phyloP scores from a whole-genome alignment of 2,888 invertebrate genomes.

The Eilema caniola region DNA sequence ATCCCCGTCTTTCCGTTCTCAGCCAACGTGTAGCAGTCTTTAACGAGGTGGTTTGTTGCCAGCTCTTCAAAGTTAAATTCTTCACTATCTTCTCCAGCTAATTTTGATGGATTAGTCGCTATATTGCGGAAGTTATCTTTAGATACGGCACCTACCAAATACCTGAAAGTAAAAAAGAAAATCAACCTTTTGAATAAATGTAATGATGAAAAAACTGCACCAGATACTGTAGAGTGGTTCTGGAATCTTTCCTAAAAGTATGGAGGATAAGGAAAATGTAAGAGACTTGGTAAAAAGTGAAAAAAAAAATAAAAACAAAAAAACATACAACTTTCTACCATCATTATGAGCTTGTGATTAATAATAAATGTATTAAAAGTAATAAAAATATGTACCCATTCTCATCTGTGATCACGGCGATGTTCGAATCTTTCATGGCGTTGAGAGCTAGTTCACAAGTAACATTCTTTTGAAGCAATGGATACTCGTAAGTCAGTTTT shows the following conservation, averaged over 20 bases:
- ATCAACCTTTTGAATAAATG: not conserved
- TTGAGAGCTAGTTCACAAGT: conserved; percentile 89
- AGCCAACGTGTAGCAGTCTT: conserved; percentile 88
- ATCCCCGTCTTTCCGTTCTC: conserved; percentile 45
- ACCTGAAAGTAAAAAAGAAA: conserved; percentile 29
- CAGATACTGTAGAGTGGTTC: no score
- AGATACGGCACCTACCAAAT: conserved; percentile 54
- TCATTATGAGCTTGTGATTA: no score
- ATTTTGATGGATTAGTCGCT: conserved; percentile 54
- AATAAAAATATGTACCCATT: conserved; percentile 58
- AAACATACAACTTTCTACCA: no score
- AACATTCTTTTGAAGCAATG: conserved; percentile 83
- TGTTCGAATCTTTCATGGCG: conserved; percentile 72
- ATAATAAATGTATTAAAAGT: not conserved
- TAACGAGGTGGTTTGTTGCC: conserved; percentile 85
- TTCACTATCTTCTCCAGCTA: conserved; percentile 68
- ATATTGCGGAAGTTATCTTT: conserved; percentile 85
- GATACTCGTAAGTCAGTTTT: conserved; percentile 38
- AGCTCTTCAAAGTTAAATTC: conserved; percentile 77
- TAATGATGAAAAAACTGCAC: not conserved
- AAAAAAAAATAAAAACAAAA: no score
- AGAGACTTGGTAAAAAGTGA: no score
- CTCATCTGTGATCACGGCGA: conserved; percentile 62
- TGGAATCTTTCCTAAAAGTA: no score
- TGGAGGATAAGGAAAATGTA: no score